Evolutionary conservation across 2,888 invertebrate species (phyloP).

Genomic region (Hypsopygia costalis): DNA sequence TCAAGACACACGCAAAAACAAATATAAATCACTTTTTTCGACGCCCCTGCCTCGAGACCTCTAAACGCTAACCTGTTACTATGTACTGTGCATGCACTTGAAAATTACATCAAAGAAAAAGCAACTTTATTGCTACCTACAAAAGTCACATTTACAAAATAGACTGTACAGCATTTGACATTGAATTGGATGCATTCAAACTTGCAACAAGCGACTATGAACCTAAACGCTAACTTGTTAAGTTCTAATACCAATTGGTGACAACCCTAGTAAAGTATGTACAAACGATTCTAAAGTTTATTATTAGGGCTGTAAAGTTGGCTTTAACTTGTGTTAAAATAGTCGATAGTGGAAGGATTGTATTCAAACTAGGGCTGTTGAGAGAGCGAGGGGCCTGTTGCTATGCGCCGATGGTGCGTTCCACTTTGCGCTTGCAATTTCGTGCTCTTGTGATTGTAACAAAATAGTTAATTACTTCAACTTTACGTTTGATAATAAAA

Average conservation of each 20-base stretch:
- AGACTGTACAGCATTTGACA: constrained; percentile 24
- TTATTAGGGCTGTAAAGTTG: accelerated
- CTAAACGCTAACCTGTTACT: constrained; percentile 39
- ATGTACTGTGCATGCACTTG: constrained; percentile 36
- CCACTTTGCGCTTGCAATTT: constrained; percentile 22
- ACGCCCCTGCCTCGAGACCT: constrained; percentile 29
- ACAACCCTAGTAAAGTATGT: constrained; percentile 7
- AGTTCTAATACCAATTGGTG: constrained; percentile 12
- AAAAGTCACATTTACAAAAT: constrained; percentile 11
- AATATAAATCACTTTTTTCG: constrained; percentile 58
- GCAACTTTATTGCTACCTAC: not conserved
- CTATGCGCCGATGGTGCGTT: constrained; percentile 41
- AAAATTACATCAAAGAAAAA: constrained; percentile 10
- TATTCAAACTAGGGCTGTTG: constrained; percentile 23
- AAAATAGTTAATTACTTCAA: no score
- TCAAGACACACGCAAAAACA: constrained; percentile 41
- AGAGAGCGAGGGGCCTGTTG: constrained; percentile 48
- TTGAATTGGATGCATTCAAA: constrained; percentile 23
- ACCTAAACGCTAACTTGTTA: not conserved
- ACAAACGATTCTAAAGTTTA: constrained; percentile 15
- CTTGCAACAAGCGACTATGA: constrained; percentile 14
- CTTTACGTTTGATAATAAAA: no score
- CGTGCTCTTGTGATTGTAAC: not conserved
- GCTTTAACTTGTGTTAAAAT: constrained; percentile 12
- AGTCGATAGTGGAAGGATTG: constrained; percentile 23